These are phyloP conservation scores for Tryphoninae sp. DNA, from an alignment of 2,888 invertebrate species.

Conservation along the genomic window DNA sequence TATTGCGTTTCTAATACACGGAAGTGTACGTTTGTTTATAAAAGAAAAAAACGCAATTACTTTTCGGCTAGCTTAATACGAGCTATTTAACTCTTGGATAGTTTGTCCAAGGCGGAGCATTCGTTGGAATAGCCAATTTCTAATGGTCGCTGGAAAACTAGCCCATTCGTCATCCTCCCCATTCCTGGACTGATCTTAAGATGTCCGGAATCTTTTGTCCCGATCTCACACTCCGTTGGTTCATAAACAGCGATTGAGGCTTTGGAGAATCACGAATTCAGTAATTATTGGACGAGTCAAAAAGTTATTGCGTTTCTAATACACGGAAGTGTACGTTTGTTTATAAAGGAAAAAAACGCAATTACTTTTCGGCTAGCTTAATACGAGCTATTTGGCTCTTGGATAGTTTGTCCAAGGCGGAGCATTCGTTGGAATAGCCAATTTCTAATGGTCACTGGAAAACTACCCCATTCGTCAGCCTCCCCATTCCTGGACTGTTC, in stretches of 20 bases:
- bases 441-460: slow-evolving; percentile 22
- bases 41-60: too few species aligned
- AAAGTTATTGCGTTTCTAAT: too few species aligned
- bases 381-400: too few species aligned
- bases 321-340: too few species aligned
- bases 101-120: background rate
- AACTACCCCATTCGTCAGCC: slow-evolving; percentile 16
- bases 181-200: slow-evolving; percentile 8
- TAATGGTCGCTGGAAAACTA: slow-evolving; percentile 17
- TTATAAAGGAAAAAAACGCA: too few species aligned
- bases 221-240: slow-evolving; percentile 17
- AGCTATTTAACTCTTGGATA: too few species aligned
- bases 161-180: slow-evolving; percentile 11
- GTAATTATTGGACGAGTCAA: too few species aligned
- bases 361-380: too few species aligned
- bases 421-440: slow-evolving; percentile 13
- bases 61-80: too few species aligned
- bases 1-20: too few species aligned
- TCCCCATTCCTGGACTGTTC: slow-evolving; percentile 7
- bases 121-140: slow-evolving; percentile 25
- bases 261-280: too few species aligned
- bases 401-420: background rate
- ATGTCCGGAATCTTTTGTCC: slow-evolving; percentile 39
- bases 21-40: too few species aligned
- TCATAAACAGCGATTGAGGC: background rate